Conservation (phyloP, 1,140 invertebrate genomes). For the Hylaeus volcanicus region DNA sequence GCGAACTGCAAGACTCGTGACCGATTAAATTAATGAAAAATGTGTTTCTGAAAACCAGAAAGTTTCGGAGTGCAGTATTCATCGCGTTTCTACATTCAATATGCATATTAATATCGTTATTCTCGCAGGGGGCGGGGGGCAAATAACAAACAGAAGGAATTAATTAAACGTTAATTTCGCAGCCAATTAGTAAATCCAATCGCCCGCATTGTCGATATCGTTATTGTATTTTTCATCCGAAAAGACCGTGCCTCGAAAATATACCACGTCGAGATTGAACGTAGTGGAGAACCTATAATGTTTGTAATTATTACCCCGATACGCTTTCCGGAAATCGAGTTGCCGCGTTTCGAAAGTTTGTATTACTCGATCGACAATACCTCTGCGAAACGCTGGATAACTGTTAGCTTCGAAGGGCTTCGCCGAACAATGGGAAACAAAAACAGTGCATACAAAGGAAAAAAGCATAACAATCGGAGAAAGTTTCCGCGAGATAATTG, state of each 20-base stretch:
- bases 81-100: neutral
- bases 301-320: neutral
- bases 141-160: neutral
- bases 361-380: neutral
- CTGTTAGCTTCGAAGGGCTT: neutral
- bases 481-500: conserved; percentile 18
- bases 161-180: neutral
- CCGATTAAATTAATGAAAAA: no score
- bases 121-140: neutral
- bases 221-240: neutral
- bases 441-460: neutral
- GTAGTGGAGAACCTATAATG: neutral
- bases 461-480: neutral
- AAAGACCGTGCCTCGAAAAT: neutral
- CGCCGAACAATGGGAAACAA: conserved; percentile 5
- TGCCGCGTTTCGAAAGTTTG: conserved; percentile 12
- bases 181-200: neutral
- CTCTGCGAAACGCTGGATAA: neutral
- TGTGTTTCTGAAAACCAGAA: no score
- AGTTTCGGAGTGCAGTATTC: no score
- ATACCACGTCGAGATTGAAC: neutral
- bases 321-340: neutral
- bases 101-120: neutral
- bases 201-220: neutral
- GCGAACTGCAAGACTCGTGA: no score